These are phyloP conservation scores for Drosophila pseudotakahashii DNA, from an alignment of 2,888 invertebrate genomes.

Conservation along the genomic window DNA sequence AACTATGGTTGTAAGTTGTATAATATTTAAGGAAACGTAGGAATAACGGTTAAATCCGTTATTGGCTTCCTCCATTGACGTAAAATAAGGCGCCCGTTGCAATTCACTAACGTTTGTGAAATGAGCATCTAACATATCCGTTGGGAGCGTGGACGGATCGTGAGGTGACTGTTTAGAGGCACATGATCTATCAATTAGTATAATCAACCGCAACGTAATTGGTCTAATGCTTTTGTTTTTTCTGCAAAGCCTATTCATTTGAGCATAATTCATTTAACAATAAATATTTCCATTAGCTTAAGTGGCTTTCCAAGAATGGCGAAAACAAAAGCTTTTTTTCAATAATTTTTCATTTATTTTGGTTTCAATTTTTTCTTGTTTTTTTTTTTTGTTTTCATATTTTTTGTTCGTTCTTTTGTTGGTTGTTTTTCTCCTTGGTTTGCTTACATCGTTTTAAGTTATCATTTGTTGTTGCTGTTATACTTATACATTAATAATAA, in stretches of 20 bases:
- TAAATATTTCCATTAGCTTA: conserved; percentile 3
- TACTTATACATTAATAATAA: conserved; percentile 70
- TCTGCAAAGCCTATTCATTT: conserved; percentile 9
- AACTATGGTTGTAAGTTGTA: no score
- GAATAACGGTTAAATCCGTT: background rate
- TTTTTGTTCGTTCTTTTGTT: conserved; percentile 65
- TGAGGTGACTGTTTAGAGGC: conserved; percentile 14
- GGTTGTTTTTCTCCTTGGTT: conserved; percentile 54
- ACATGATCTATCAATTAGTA: conserved; percentile 33
- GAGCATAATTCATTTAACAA: conserved; percentile 3
- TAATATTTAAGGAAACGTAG: background rate
- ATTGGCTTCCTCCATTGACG: background rate
- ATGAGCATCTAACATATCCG: background rate
- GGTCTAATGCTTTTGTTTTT: conserved; percentile 41
- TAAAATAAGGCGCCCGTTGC: background rate
- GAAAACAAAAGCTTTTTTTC: conserved; percentile 52
- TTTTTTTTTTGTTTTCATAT: conserved; percentile 38
- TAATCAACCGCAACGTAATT: conserved; percentile 18
- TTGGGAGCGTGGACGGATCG: conserved; percentile 27
- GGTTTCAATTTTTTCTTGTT: conserved; percentile 55
- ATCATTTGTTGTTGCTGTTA: conserved; percentile 52
- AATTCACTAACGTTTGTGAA: background rate
- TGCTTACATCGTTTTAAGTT: conserved; percentile 65
- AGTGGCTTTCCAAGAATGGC: background rate
- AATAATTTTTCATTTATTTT: conserved; percentile 76